A percentile compares a stretch with the other conserved stretches of the same genome.
Conservation (phyloP, 1,140 invertebrate species). For the Acyrthosiphon pisum region DNA sequence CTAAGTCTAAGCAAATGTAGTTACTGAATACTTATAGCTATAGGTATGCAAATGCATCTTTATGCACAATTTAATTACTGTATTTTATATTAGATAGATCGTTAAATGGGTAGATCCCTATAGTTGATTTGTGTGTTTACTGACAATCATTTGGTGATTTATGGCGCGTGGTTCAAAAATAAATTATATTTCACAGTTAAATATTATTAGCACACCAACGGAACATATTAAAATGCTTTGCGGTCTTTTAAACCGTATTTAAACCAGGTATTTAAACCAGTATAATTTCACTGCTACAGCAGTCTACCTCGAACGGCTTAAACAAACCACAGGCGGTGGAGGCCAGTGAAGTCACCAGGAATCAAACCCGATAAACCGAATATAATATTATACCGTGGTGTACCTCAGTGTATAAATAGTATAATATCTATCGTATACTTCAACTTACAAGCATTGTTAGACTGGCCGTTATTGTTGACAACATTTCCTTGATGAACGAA, state of each 20-base stretch:
- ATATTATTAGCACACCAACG: too few species aligned
- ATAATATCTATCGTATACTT: neutral
- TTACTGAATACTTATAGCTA: neutral
- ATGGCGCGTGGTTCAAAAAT: neutral
- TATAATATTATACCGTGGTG: neutral
- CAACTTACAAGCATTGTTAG: neutral
- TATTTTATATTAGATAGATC: neutral
- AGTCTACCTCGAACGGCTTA: neutral
- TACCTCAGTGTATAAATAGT: neutral
- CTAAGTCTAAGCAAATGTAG: too few species aligned
- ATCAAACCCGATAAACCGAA: neutral
- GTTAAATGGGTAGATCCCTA: neutral
- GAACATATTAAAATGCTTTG: neutral
- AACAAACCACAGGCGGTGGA: neutral
- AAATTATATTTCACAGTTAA: too few species aligned
- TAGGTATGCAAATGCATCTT: neutral
- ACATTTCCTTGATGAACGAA: too few species aligned
- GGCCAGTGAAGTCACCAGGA: neutral
- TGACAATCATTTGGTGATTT: neutral
- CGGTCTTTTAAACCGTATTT: too few species aligned
- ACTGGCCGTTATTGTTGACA: too few species aligned
- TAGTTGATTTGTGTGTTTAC: neutral
- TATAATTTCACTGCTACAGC: neutral
- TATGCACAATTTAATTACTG: neutral
- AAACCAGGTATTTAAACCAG: too few species aligned